These are phyloP conservation scores for Coreoperca whiteheadi DNA, from an alignment of 2,113 vertebrate species.

Conservation along the genomic window DNA sequence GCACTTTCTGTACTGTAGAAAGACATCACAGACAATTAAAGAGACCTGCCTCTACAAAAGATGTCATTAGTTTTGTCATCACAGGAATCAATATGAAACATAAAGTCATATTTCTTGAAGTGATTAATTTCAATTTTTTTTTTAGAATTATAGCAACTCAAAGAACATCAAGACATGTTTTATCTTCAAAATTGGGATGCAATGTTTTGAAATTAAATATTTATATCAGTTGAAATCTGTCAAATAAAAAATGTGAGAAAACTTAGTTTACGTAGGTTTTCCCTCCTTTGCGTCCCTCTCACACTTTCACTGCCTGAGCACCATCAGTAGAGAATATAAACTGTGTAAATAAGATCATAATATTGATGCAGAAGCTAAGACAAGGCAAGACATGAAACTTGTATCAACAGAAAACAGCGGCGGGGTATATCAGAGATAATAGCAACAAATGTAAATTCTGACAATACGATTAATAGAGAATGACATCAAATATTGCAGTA, in stretches of 20 bases:
- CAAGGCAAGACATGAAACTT: conserved; percentile 7
- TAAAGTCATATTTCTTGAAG: background rate
- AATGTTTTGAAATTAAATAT: background rate
- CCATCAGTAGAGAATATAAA: background rate
- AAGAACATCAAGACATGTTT: background rate
- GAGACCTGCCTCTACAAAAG: background rate
- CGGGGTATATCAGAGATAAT: conserved; percentile 22
- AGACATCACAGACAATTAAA: background rate
- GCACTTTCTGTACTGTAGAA: background rate
- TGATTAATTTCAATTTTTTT: background rate
- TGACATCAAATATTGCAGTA: conserved; percentile 32
- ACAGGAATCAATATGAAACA: background rate
- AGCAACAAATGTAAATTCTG: conserved; percentile 20
- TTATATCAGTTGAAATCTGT: background rate
- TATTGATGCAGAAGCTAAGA: background rate
- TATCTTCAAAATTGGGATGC: background rate
- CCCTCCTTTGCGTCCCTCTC: background rate
- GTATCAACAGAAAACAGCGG: conserved; percentile 11
- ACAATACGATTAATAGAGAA: conserved; percentile 38
- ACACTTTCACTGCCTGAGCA: conserved; percentile 22
- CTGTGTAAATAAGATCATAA: conserved; percentile 19
- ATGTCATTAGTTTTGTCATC: background rate
- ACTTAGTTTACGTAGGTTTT: background rate
- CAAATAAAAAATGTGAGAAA: background rate
- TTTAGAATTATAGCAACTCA: background rate